Conservation (phyloP, 2,888 invertebrate species). For the Cryptocephalus moraei region DNA sequence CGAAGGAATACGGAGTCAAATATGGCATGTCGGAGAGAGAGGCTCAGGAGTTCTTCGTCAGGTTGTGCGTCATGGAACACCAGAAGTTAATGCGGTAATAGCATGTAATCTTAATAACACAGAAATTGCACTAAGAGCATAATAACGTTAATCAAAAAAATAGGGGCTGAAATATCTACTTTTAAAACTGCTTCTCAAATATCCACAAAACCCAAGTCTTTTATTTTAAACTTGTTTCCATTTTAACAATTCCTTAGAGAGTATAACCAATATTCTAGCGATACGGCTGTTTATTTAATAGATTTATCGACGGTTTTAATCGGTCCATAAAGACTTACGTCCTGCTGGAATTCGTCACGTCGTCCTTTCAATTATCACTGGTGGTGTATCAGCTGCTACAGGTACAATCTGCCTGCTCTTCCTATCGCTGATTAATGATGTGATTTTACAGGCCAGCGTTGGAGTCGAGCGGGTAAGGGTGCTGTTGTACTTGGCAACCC, state of each 20-base stretch:
- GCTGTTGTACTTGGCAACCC: slow-evolving; percentile 1
- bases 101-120: too few relatives aligned
- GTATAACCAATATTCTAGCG: not conserved
- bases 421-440: too few relatives aligned
- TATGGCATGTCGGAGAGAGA: not conserved
- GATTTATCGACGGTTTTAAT: slow-evolving; percentile 6
- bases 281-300: slow-evolving; percentile 2
- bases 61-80: slow-evolving; percentile 8
- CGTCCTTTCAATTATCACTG: slow-evolving; percentile 9
- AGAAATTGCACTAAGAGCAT: too few relatives aligned
- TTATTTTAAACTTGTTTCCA: too few relatives aligned
- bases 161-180: too few relatives aligned
- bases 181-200: too few relatives aligned
- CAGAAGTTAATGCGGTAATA: slow-evolving; percentile 8
- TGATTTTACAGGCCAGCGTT: not conserved
- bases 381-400: slow-evolving; percentile 8
- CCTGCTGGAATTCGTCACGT: slow-evolving; percentile 8
- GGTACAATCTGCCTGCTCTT: not conserved
- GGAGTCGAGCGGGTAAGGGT: slow-evolving; percentile 4
- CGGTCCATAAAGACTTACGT: slow-evolving; percentile 7
- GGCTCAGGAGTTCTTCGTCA: slow-evolving; percentile 1
- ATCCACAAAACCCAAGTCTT: too few relatives aligned
- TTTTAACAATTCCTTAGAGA: too few relatives aligned
- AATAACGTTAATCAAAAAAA: too few relatives aligned
- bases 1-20: not conserved